phyloP scores from a whole-genome alignment of 2,113 vertebrate species.

The Eubucco bourcierii region DNA sequence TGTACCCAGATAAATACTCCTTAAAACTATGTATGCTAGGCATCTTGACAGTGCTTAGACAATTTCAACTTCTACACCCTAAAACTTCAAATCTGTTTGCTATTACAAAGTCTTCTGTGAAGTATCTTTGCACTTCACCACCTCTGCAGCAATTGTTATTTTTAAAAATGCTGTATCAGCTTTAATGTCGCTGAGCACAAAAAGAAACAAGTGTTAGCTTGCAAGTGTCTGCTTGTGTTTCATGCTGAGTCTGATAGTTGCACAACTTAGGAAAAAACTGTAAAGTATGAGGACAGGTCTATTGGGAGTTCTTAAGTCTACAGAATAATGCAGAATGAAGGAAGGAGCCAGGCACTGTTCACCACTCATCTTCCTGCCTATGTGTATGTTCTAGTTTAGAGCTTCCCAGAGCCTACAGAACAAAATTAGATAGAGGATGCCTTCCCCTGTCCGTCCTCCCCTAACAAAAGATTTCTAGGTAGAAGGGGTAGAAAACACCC shows the following conservation, averaged over 20 bases:
- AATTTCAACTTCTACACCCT: not conserved
- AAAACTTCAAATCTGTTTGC: not conserved
- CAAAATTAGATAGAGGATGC: too few relatives aligned
- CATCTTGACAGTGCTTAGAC: not conserved
- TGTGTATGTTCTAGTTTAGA: too few relatives aligned
- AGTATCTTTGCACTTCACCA: not conserved
- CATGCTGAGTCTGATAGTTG: not conserved
- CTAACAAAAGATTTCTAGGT: too few relatives aligned
- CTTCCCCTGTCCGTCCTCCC: too few relatives aligned
- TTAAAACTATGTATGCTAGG: not conserved
- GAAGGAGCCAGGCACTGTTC: not conserved
- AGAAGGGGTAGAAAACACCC: too few relatives aligned
- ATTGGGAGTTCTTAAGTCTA: not conserved
- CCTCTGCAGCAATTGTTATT: not conserved
- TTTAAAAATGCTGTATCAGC: not conserved
- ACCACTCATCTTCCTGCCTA: not conserved
- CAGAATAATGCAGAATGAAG: not conserved
- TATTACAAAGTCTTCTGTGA: not conserved
- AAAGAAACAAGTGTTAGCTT: not conserved
- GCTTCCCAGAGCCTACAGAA: too few relatives aligned
- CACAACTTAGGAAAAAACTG: not conserved
- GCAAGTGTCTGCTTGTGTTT: accelerated
- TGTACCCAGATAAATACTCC: not conserved
- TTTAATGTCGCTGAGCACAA: not conserved
- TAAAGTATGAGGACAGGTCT: not conserved